phyloP scores from a whole-genome alignment of 2,113 vertebrate species.

The Cynoglossus semilaevis region DNA sequence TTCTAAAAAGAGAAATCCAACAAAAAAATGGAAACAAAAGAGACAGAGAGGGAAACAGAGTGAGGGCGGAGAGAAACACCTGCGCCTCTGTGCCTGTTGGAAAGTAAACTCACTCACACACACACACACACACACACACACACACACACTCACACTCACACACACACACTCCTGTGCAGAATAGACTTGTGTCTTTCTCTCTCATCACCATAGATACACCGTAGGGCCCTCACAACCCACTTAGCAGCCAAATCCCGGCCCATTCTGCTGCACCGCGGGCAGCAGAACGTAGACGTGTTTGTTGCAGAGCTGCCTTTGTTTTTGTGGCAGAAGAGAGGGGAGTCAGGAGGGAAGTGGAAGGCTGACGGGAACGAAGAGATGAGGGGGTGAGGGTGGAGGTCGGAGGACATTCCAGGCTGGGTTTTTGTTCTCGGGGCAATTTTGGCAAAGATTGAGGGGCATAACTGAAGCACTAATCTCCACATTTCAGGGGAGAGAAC shows the following conservation, averaged over 20 bases:
- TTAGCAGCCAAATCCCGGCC: conserved; percentile 49
- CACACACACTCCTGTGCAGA: conserved; percentile 26
- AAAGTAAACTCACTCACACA: conserved; percentile 33
- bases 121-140: conserved; percentile 20
- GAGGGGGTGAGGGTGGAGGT: background rate
- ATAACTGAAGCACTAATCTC: conserved; percentile 32
- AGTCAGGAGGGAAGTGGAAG: too few species aligned
- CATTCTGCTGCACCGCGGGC: conserved; percentile 55
- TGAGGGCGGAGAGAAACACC: conserved; percentile 47
- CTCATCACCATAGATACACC: conserved; percentile 63
- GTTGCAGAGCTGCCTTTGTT: conserved; percentile 59
- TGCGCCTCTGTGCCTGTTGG: conserved; percentile 51
- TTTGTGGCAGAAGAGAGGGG: conserved; percentile 33
- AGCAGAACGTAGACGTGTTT: conserved; percentile 65
- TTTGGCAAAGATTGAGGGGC: conserved; percentile 34
- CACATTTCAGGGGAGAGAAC: conserved; percentile 20
- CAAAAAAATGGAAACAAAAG: conserved; percentile 28
- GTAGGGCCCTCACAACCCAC: conserved; percentile 43
- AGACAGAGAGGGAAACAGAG: conserved; percentile 15
- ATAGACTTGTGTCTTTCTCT: conserved; percentile 41
- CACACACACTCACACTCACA: conserved; percentile 16
- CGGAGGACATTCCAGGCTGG: background rate
- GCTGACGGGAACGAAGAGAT: background rate
- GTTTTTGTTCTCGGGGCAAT: conserved; percentile 35
- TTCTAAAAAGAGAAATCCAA: conserved; percentile 13